Evolutionary conservation across 2,888 invertebrate species (phyloP), one percentile per base, ranked within the genome.

Genomic region (Petrolisthes manimaculis): DNA sequence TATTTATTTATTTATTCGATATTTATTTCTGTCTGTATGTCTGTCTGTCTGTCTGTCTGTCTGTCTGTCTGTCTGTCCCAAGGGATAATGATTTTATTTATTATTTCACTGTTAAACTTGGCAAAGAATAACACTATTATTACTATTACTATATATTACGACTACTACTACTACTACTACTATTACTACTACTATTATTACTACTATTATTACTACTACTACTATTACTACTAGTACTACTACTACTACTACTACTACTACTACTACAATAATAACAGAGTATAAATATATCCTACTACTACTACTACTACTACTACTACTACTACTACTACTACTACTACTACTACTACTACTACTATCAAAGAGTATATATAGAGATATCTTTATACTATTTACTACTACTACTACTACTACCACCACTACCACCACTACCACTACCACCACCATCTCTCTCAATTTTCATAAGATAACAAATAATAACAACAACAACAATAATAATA

Each of bases 1-100:
- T 84, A 80, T 86, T 86, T 86, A 79, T 84, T 69, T 86, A 86
- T 86, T 86, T 81, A 81, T 86, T 86, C 71, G 24, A 5, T 86
- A 86, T 86, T 86, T 86, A 86, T 86, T 86, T 80, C 54, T 6
- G 51, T 21, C 74, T 14, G 21, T 54, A 80, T n/a, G 9, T 6
- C 24, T 24, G 4, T 71, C 8, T 55, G 74, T 75, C 74, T 18
- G 54, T 71, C n/a, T 71, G 61, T 61, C n/a, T n/a, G 9, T 6
- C 24, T 24, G 4, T 71, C 8, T 55, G 74, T 75, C 74, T 18
- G 54, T 71, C n/a, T 71, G 61, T 37, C 37, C 37, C 37, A 2
- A 37, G 37, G 37, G 37, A 37, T 37, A 37, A 37, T 37, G 37
- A 1, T 37, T 37, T 37, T 1, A 37, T 37, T 37, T 37, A 37